Evolutionary conservation across 2,113 vertebrate genomes (phyloP), one percentile per base, ranked within the genome.

Genomic region (Hypanus sabinus): DNA sequence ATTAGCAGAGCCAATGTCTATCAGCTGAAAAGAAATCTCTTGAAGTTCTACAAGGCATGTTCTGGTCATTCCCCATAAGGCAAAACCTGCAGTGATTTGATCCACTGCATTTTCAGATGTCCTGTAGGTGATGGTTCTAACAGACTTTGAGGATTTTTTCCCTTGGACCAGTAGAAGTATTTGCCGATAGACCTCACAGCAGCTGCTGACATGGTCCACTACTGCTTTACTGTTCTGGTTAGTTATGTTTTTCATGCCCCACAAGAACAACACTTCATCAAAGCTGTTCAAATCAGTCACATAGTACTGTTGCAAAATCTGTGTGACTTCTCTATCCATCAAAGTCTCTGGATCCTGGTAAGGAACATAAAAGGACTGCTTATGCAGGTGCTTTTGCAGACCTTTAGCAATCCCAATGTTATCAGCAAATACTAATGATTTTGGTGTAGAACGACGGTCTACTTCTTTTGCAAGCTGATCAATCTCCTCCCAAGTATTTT

Each of bases 351-450:
- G 95, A 2, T 96, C 95, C 95, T 95, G 95, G 95, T 95, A 96
- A 71, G 79, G 94, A 94, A 98, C 94, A 38, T 96, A 95, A 2
- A 94, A 94, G 0, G 98, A 98, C 65, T 96, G 94, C 68, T 95
- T 95, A 88, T 97, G 95, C 90, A 98, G 94, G 79, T 97, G 95
- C 3, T 96, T 96, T 94, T 94, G 96, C 0, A 98, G 95, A 36
- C 96, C 95, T 95, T 96, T 95, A 73, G 96, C 95, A 94, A 98
- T 95, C 80, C 97, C 97, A 76, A 97, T 94, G 85, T 95, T 95
- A 94, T 99, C 98, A 95, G 97, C 97, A 96, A 98, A 97, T 91
- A 98, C 96, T 0, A 98, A 79, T 14, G 97, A 96, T 95, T 96
- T 97, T 60, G 97, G 96, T 94, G 95, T 95, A 71, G 33, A 71